Percentiles rank a stretch among this genome's conserved stretches.
phyloP scores from a whole-genome alignment of 2,888 invertebrate species.

The Callyntrura sp. region DNA sequence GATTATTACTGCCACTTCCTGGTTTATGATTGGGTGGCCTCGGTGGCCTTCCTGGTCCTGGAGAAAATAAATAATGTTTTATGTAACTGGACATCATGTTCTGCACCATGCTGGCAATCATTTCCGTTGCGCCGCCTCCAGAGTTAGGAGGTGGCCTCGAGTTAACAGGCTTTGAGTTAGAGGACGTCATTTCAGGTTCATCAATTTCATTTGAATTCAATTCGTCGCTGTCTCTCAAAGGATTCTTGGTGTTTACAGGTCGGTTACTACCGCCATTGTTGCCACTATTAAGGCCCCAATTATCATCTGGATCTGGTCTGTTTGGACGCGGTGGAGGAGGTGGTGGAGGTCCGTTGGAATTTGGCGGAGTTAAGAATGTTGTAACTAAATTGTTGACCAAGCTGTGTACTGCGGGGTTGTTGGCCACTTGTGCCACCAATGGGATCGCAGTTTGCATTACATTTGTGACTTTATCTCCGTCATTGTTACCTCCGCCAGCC shows the following conservation, averaged over 20 bases:
- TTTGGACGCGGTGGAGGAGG: slow-evolving; percentile 68
- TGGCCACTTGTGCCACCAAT: slow-evolving; percentile 82
- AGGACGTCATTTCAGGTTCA: slow-evolving; percentile 69
- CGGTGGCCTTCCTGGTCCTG: slow-evolving; percentile 50
- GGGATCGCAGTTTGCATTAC: slow-evolving; percentile 82
- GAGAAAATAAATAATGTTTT: slow-evolving; percentile 79
- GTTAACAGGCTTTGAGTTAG: slow-evolving; percentile 67
- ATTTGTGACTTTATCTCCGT: slow-evolving; percentile 81
- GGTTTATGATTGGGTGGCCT: slow-evolving; percentile 32
- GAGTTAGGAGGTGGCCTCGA: slow-evolving; percentile 72
- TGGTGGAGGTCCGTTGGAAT: slow-evolving; percentile 59
- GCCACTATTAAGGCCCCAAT: slow-evolving; percentile 15
- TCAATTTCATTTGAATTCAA: slow-evolving; percentile 79
- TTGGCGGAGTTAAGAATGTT: slow-evolving; percentile 82
- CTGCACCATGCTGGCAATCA: slow-evolving; percentile 75
- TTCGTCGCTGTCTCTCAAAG: slow-evolving; percentile 47
- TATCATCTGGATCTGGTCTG: slow-evolving; percentile 64
- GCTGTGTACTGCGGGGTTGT: slow-evolving; percentile 81
- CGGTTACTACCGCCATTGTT: slow-evolving; percentile 37
- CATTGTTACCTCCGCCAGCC: slow-evolving; percentile 75
- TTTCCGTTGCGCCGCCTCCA: slow-evolving; percentile 70
- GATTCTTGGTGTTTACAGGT: slow-evolving; percentile 45
- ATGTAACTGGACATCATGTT: slow-evolving; percentile 82
- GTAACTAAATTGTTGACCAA: slow-evolving; percentile 82
- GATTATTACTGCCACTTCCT: slow-evolving; percentile 31